Base-by-base conservation (phyloP, 2,888 invertebrate species). In the Rhamnusium bicolor region DNA sequence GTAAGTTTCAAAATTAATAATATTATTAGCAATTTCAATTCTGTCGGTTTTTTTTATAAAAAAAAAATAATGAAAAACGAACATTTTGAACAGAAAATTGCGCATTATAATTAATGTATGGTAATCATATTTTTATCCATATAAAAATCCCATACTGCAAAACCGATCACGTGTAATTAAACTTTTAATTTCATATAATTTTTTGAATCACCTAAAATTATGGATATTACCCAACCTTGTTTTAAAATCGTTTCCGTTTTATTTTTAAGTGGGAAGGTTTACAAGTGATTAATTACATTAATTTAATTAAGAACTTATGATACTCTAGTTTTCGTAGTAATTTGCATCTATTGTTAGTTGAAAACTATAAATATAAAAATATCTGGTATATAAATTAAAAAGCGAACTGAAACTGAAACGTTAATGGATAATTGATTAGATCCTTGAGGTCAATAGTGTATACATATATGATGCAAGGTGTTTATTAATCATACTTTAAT, bases 361-460 rank as follows among this genome's bases (percentile, higher is more conserved):
- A 32, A 32, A 32, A 10, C n/a, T 40, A 40, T 1, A 40, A 40
- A 40, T 3, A 12, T 40, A n/a, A 32, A 32, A 40, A n/a, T 40
- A 40, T 40, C n/a, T 40, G 10, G 12, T 12, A n/a, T 1, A 5
- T 40, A 40, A 40, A 40, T 40, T 40, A n/a, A 40, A 12, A 12
- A 12, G 12, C 40, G 10, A 40, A 40, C 53, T 53, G 21, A 5
- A 12, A 51, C 19, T 21, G 12, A 51, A n/a, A 21, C 21, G 21
- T n/a, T 53, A 53, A 53, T 53, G 53, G 19, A 53, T 53, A n/a
- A 21, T 53, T 53, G 12, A 53, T 21, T n/a, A 19, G 53, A 21
- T 10, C 21, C 21, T 53, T 21, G 53, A 21, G 21, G 21, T 19
- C 21, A 53, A 53, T 21, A 19, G 21, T 53, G 53, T 53, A 53